phyloP scores from a whole-genome alignment of 2,113 vertebrate genomes.

The Leucosticte australis region DNA sequence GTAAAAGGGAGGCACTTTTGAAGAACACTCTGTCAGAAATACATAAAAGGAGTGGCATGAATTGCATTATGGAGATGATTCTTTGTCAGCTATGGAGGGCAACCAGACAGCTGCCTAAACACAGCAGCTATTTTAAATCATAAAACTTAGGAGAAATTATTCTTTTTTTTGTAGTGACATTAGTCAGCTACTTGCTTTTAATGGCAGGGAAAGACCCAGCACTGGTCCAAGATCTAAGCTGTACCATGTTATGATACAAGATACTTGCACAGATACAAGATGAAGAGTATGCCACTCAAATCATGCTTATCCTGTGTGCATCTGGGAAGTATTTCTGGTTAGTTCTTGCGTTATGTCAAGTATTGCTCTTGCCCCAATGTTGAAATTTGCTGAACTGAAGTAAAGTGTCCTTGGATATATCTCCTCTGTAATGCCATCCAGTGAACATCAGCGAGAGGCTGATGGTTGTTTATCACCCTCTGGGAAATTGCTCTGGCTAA shows the following conservation, averaged over 20 bases:
- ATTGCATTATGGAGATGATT: background rate
- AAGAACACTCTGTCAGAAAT: background rate
- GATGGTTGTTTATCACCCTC: slow-evolving; percentile 31
- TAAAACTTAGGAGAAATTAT: background rate
- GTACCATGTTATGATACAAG: background rate
- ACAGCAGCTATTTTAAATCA: background rate
- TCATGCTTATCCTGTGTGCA: background rate
- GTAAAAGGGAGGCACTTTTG: background rate
- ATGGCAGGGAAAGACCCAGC: background rate
- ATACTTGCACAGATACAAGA: background rate
- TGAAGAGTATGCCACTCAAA: background rate
- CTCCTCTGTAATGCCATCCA: background rate
- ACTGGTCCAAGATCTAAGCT: background rate
- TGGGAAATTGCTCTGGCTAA: slow-evolving; percentile 38
- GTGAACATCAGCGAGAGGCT: background rate
- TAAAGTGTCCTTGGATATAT: background rate
- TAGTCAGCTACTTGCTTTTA: background rate
- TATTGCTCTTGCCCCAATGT: background rate
- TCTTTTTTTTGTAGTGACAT: background rate
- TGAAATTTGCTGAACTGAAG: background rate
- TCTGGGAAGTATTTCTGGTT: background rate
- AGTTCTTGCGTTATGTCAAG: background rate
- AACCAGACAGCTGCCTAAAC: background rate
- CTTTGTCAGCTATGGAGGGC: background rate
- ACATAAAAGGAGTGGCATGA: background rate